Base-by-base conservation (phyloP, 2,797 vertebrate species). In the Percopsis omiscomaycus region DNA sequence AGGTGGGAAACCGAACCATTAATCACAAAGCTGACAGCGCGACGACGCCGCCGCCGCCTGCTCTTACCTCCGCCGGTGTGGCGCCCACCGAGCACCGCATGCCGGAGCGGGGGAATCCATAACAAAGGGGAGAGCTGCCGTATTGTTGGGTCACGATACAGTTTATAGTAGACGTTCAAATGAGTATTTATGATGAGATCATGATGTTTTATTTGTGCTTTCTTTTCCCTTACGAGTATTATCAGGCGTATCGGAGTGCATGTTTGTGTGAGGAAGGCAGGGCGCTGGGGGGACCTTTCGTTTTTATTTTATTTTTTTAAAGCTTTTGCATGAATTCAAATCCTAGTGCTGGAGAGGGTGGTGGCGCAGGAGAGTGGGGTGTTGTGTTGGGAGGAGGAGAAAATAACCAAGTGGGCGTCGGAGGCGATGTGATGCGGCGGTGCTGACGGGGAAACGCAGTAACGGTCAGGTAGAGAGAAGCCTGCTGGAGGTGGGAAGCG, bases 211-310 rank as follows among this genome's bases (percentile, higher is more conserved):
- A 74, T 78, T 42, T 54, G 59, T 66, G 64, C 69, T 69, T 82
- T 42, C 55, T 48, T 86, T 77, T 82, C 79, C 77, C 75, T 83
- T 84, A 82, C 61, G 79, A 90, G 86, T 89, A 88, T 91, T 89
- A 88, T 75, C 82, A 78, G 68, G 86, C 81, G 87, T 89, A 84
- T 91, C 81, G 82, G 86, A 88, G 84, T 89, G 90, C 89, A 89
- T 91, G 90, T 83, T 78, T 85, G 78, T 76, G 78, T 75, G 66
- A 76, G 77, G 60, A 74, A 74, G 74, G 72, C 63, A 59, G 37
- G 64, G 55, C 16, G 64, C 75, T 64, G 1, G n/a, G 65, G 57
- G 58, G 52, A 61, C 53, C 64, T 77, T 77, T 82, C 51, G 37
- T 42, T 42, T 6, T 42, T 6, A 42, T 42, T 42, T 42, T 9